Conservation (phyloP, 2,888 invertebrate genomes). For the Stegophylla sp. region DNA sequence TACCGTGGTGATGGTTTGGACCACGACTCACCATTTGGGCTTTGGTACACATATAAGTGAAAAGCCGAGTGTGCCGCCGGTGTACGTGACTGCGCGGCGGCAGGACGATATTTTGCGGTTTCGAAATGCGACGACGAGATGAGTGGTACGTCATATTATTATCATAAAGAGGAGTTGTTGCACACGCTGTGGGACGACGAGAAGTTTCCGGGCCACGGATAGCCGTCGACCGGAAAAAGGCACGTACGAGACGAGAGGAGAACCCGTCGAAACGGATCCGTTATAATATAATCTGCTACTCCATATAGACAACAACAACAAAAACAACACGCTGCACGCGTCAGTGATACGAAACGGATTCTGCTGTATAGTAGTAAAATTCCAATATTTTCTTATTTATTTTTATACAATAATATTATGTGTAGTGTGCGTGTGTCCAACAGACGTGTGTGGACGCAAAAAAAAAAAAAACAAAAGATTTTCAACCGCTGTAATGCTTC, state of each 20-base stretch:
- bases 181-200: neutral
- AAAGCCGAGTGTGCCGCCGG: too few species aligned
- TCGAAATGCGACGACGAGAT: neutral
- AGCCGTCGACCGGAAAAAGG: constrained; percentile 35
- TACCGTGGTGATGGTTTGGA: too few species aligned
- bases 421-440: neutral
- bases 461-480: neutral
- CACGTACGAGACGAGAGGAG: constrained; percentile 26
- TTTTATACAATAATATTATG: neutral
- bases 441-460: neutral
- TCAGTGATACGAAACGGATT: neutral
- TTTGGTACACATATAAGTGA: too few species aligned
- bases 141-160: neutral
- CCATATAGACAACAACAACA: neutral
- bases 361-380: neutral
- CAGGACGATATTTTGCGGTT: constrained; percentile 5
- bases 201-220: constrained; percentile 27
- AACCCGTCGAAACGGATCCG: constrained; percentile 32
- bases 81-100: neutral
- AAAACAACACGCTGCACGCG: neutral
- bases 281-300: constrained; percentile 27
- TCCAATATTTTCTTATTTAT: neutral
- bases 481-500: neutral
- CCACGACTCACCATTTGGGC: too few species aligned
- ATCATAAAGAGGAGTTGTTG: neutral